Evolutionary conservation across 2,888 invertebrate species (phyloP).

Genomic region (Sycophila texana): DNA sequence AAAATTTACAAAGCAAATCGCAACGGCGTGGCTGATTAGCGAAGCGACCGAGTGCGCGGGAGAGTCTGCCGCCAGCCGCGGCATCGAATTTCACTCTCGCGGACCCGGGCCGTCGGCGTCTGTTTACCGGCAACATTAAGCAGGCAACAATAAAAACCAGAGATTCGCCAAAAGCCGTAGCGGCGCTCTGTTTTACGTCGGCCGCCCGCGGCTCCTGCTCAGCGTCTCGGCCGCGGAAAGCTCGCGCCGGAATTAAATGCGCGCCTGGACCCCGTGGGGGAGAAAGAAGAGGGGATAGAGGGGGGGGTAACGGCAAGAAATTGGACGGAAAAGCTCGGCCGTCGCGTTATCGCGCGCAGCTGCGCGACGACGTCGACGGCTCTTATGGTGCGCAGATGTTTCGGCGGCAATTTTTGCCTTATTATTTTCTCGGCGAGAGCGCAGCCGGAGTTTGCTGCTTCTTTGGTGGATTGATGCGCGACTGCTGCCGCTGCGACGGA

Average conservation of each 20-base stretch:
- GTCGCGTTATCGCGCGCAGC: background rate
- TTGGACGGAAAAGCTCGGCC: background rate
- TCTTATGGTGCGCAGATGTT: too few relatives aligned
- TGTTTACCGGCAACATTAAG: background rate
- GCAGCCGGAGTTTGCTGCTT: too few relatives aligned
- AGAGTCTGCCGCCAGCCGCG: background rate
- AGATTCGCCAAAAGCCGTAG: background rate
- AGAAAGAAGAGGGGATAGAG: too few relatives aligned
- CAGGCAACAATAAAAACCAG: constrained; percentile 29
- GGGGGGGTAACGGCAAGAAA: too few relatives aligned
- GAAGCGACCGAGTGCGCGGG: too few relatives aligned
- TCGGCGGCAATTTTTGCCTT: too few relatives aligned
- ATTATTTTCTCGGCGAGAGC: too few relatives aligned
- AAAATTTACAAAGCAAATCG: too few relatives aligned
- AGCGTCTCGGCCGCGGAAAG: background rate
- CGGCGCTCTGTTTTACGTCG: constrained; percentile 4
- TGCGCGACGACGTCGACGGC: background rate
- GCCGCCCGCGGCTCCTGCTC: background rate
- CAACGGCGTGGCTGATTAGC: too few relatives aligned
- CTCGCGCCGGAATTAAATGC: background rate
- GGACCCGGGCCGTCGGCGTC: background rate
- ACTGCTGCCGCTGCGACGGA: too few relatives aligned
- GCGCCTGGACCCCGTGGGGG: too few relatives aligned
- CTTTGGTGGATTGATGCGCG: too few relatives aligned
- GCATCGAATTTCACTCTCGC: background rate